These are phyloP conservation scores for Serrognathus titanus DNA, from an alignment of 2,888 invertebrate genomes.

Conservation along the genomic window DNA sequence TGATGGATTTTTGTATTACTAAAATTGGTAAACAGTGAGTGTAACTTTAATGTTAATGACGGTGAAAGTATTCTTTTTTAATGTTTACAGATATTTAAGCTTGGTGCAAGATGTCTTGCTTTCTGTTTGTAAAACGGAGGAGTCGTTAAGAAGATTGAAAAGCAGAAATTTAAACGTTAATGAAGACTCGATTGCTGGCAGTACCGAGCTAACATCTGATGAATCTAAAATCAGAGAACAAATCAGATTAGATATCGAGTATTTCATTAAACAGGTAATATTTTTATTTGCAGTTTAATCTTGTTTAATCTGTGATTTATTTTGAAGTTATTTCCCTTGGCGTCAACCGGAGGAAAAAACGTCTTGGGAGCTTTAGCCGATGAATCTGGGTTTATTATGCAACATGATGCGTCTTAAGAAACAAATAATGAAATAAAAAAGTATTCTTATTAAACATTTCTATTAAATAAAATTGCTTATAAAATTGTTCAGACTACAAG, in stretches of 20 bases:
- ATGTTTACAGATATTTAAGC: conserved; percentile 56
- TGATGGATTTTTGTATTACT: conserved; percentile 48
- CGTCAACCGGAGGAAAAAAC: background rate
- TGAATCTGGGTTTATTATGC: conserved; percentile 5
- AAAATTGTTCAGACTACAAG: conserved; percentile 48
- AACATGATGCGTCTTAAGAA: background rate
- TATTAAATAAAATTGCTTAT: conserved; percentile 8
- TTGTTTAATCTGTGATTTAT: background rate
- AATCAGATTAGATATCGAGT: conserved; percentile 78
- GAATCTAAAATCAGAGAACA: conserved; percentile 94
- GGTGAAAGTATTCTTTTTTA: background rate
- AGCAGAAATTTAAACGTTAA: conserved; percentile 35
- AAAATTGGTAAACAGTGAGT: conserved; percentile 54
- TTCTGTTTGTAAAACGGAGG: conserved; percentile 93
- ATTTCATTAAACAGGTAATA: conserved; percentile 59
- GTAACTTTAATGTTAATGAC: background rate
- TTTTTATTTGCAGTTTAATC: background rate
- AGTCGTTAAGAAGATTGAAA: conserved; percentile 86
- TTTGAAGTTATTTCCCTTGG: conserved; percentile 4
- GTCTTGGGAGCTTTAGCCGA: background rate
- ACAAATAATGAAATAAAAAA: background rate
- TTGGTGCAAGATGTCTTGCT: conserved; percentile 84
- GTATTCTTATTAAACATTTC: conserved; percentile 6
- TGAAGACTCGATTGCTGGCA: conserved; percentile 54
- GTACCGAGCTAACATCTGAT: conserved; percentile 60